A percentile compares a stretch with the other conserved stretches of the same genome.
Conservation (phyloP, 2,113 vertebrate genomes). For the Xenopus borealis region DNA sequence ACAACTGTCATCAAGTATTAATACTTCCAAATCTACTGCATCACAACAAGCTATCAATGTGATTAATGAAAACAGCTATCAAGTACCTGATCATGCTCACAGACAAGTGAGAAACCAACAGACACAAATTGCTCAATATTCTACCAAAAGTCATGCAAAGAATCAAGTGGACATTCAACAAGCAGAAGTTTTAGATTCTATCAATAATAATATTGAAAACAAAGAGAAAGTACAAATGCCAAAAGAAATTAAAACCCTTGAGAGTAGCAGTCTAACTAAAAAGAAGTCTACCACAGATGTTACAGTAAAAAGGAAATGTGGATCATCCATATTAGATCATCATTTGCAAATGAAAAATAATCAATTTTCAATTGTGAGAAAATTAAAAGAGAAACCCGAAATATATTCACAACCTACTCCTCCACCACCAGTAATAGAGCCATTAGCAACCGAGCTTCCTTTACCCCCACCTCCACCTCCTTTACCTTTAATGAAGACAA, state of each 20-base stretch:
- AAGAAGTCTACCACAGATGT: slow-evolving; percentile 42
- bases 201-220: slow-evolving; percentile 50
- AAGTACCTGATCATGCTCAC: slow-evolving; percentile 37
- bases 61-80: slow-evolving; percentile 15
- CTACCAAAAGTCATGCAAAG: slow-evolving; percentile 44
- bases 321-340: slow-evolving; percentile 50
- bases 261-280: slow-evolving; percentile 45
- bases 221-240: slow-evolving; percentile 41
- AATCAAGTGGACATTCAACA: slow-evolving; percentile 44
- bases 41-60: slow-evolving; percentile 28
- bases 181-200: slow-evolving; percentile 41
- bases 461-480: slow-evolving; percentile 68
- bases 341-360: slow-evolving; percentile 49
- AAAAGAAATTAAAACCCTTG: slow-evolving; percentile 48
- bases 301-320: slow-evolving; percentile 48
- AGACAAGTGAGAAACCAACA: slow-evolving; percentile 49
- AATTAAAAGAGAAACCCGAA: slow-evolving; percentile 61
- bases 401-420: slow-evolving; percentile 60
- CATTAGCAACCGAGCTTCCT: slow-evolving; percentile 74
- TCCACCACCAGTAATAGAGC: slow-evolving; percentile 57
- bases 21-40: slow-evolving; percentile 10
- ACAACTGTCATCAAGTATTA: slow-evolving; percentile 32
- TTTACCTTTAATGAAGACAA: slow-evolving; percentile 53
- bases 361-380: slow-evolving; percentile 53
- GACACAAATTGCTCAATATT: slow-evolving; percentile 40